Evolutionary conservation across 2,888 invertebrate species (phyloP).

Genomic region (Scaptomyza parva): DNA sequence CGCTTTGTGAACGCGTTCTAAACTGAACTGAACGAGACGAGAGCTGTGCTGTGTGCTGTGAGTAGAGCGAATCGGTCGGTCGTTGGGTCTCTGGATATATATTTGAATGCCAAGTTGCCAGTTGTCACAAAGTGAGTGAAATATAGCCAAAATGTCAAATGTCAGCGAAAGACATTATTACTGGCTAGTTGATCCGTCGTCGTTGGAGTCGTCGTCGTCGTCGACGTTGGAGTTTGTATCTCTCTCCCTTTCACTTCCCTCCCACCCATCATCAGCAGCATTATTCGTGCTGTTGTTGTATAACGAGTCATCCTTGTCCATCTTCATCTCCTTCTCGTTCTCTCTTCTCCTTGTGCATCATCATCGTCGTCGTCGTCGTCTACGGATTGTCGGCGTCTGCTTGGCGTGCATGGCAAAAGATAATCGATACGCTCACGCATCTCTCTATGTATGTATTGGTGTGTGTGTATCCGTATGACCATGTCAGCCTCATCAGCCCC

Average conservation of each 20-base stretch:
- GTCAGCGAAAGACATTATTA: slow-evolving; percentile 80
- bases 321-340: background rate
- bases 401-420: slow-evolving; percentile 42
- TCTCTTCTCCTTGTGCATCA: background rate
- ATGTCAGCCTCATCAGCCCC: slow-evolving; percentile 30
- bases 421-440: slow-evolving; percentile 71
- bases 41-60: too few relatives aligned
- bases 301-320: slow-evolving; percentile 4
- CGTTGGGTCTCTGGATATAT: slow-evolving; percentile 63
- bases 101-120: slow-evolving; percentile 80
- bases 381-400: slow-evolving; percentile 69
- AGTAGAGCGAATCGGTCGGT: background rate
- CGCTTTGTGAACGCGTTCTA: slow-evolving; percentile 16
- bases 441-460: background rate
- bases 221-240: too few relatives aligned
- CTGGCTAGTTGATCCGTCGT: slow-evolving; percentile 73
- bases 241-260: background rate
- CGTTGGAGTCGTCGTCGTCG: slow-evolving; percentile 29
- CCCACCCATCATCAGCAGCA: background rate
- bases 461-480: slow-evolving; percentile 18
- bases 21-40: slow-evolving; percentile 5
- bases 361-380: slow-evolving; percentile 16
- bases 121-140: slow-evolving; percentile 81
- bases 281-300: slow-evolving; percentile 6
- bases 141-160: slow-evolving; percentile 82